phyloP scores from a whole-genome alignment of 2,797 vertebrate species.

The Bovichtus diacanthus region DNA sequence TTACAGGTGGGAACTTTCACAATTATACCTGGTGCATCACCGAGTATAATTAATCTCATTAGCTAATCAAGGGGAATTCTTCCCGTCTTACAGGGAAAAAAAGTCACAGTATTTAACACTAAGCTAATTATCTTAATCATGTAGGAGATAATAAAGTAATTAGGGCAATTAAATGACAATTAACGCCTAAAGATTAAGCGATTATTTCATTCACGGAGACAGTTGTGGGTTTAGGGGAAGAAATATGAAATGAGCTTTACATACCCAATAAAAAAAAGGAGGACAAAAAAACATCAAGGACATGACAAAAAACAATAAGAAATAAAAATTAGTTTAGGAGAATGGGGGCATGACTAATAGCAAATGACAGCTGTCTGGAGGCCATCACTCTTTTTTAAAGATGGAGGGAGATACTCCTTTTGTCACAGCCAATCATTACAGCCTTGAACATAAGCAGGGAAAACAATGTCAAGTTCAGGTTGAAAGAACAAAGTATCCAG shows the following conservation, averaged over 20 bases:
- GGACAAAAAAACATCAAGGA: slow-evolving; percentile 22
- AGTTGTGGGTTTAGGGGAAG: slow-evolving; percentile 37
- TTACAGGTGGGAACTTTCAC: slow-evolving; percentile 87
- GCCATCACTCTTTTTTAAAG: slow-evolving; percentile 76
- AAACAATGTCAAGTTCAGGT: slow-evolving; percentile 83
- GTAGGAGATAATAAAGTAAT: slow-evolving; percentile 80
- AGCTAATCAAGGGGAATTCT: slow-evolving; percentile 83
- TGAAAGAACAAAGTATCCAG: slow-evolving; percentile 80
- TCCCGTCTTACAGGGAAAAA: slow-evolving; percentile 63
- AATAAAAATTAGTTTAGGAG: slow-evolving; percentile 73
- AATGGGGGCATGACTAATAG: slow-evolving; percentile 73
- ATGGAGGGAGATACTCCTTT: slow-evolving; percentile 74
- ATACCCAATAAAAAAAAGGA: slow-evolving; percentile 26
- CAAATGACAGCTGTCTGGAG: slow-evolving; percentile 84
- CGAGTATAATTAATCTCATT: slow-evolving; percentile 86
- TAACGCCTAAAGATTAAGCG: slow-evolving; percentile 73
- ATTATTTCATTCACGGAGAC: slow-evolving; percentile 65
- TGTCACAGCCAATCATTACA: slow-evolving; percentile 84
- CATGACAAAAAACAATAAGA: slow-evolving; percentile 59
- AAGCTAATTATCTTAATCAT: slow-evolving; percentile 83
- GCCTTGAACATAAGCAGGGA: slow-evolving; percentile 74
- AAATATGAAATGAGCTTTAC: slow-evolving; percentile 30
- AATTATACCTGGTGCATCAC: slow-evolving; percentile 83
- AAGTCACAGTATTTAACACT: slow-evolving; percentile 82
- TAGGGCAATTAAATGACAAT: slow-evolving; percentile 86